A percentile compares a stretch with the other conserved stretches of the same genome.
Conservation (phyloP, 2,888 invertebrate genomes). For the Hemaris fuciformis region DNA sequence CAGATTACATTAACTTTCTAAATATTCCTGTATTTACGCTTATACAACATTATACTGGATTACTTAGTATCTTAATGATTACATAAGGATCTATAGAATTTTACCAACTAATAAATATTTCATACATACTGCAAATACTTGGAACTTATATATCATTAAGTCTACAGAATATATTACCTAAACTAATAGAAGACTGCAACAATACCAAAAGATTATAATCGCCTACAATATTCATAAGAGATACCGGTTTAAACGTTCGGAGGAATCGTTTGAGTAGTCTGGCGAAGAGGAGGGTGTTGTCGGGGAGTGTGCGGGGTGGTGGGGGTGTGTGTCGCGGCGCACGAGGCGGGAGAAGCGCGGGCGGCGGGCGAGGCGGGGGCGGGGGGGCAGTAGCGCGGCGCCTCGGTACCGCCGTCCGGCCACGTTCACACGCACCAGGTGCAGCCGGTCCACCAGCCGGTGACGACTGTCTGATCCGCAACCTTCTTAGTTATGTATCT, state of each 20-base stretch:
- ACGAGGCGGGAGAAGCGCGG: neutral
- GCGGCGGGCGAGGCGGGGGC: neutral
- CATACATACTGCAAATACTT: neutral
- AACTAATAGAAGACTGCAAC: neutral
- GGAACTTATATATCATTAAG: neutral
- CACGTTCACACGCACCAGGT: slow-evolving; percentile 43
- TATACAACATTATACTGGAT: neutral
- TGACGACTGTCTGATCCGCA: slow-evolving; percentile 69
- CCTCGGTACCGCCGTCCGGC: slow-evolving; percentile 23
- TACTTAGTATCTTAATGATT: neutral
- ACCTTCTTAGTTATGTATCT: neutral
- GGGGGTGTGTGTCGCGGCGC: neutral
- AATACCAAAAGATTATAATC: neutral
- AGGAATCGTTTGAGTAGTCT: neutral
- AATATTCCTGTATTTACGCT: neutral
- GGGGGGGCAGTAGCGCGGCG: neutral
- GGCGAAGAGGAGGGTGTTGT: neutral
- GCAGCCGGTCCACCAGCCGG: slow-evolving; percentile 60
- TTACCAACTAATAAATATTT: neutral
- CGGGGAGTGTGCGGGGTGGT: neutral
- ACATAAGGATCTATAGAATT: neutral
- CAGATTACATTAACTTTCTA: neutral
- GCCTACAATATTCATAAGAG: neutral
- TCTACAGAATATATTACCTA: neutral
- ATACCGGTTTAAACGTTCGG: neutral